phyloP scores from a whole-genome alignment of 2,113 vertebrate genomes.

The Tapirus terrestris region DNA sequence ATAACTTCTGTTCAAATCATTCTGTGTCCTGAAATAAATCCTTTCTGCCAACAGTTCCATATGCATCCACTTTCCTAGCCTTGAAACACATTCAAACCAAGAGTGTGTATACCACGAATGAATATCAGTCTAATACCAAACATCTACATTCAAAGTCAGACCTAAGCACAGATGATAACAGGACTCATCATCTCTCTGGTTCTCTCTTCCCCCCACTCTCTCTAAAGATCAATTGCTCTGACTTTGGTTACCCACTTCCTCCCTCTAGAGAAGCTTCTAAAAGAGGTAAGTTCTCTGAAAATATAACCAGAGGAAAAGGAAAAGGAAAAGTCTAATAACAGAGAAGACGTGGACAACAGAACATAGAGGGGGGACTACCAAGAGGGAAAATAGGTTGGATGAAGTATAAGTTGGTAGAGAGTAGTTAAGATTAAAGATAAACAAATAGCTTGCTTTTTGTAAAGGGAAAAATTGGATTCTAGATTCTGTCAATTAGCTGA shows the following conservation, averaged over 20 bases:
- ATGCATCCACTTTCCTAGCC: neutral
- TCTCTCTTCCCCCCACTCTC: neutral
- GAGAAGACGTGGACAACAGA: neutral
- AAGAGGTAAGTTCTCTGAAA: neutral
- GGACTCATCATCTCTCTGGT: neutral
- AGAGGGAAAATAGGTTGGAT: neutral
- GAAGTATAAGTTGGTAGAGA: neutral
- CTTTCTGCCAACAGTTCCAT: neutral
- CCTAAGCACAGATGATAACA: neutral
- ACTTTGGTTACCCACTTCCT: neutral
- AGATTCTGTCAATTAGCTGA: neutral
- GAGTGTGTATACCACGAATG: neutral
- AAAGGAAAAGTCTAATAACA: neutral
- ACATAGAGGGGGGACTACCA: neutral
- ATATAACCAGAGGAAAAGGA: neutral
- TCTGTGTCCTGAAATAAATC: neutral
- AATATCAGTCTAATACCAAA: neutral
- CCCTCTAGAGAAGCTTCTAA: neutral
- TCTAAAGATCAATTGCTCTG: neutral
- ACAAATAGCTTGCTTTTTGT: constrained; percentile 1
- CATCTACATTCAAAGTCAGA: neutral
- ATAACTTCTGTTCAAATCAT: neutral
- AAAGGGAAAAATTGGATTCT: constrained; percentile 23
- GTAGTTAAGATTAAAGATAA: constrained; percentile 18
- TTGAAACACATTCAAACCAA: constrained; percentile 1